These are phyloP conservation scores for Lasioglossum leucozonium DNA, from an alignment of 2,888 invertebrate species.

Conservation along the genomic window DNA sequence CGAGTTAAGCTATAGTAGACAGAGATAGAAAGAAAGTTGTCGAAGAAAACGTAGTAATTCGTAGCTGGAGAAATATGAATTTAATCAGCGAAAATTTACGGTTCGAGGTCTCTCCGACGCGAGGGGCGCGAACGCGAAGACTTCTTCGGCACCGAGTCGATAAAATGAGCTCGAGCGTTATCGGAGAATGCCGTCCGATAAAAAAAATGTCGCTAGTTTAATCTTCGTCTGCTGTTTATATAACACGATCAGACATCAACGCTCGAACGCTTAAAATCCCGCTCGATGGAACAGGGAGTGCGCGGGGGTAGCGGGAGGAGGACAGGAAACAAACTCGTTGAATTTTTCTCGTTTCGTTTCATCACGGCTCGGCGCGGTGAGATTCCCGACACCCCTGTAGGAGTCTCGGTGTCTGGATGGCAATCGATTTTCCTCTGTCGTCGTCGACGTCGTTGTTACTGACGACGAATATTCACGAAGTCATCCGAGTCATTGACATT, in stretches of 20 bases:
- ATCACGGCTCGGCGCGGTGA: conserved; percentile 56
- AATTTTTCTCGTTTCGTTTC: conserved; percentile 59
- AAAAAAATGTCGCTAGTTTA: conserved; percentile 30
- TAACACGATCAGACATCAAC: conserved; percentile 45
- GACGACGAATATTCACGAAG: conserved; percentile 78
- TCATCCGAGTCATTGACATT: conserved; percentile 84
- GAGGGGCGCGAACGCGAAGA: background rate
- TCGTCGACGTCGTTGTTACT: conserved; percentile 72
- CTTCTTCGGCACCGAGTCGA: background rate
- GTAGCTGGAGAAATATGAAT: background rate
- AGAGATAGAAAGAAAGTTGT: background rate
- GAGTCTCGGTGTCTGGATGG: conserved; percentile 70
- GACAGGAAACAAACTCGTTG: conserved; percentile 54
- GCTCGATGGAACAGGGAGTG: conserved; percentile 7
- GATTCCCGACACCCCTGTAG: conserved; percentile 69
- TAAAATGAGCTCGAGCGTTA: background rate
- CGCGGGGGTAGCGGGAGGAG: background rate
- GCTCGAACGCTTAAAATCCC: conserved; percentile 50
- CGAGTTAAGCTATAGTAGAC: too few species aligned
- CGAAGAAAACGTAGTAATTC: background rate
- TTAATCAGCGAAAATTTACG: background rate
- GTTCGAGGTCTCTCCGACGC: background rate
- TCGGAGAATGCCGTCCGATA: background rate
- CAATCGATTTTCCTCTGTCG: conserved; percentile 79
- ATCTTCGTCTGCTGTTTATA: conserved; percentile 25